Evolutionary conservation across 2,888 invertebrate species (phyloP), one percentile per base, ranked within the genome.

Genomic region (Trichacis sp.): DNA sequence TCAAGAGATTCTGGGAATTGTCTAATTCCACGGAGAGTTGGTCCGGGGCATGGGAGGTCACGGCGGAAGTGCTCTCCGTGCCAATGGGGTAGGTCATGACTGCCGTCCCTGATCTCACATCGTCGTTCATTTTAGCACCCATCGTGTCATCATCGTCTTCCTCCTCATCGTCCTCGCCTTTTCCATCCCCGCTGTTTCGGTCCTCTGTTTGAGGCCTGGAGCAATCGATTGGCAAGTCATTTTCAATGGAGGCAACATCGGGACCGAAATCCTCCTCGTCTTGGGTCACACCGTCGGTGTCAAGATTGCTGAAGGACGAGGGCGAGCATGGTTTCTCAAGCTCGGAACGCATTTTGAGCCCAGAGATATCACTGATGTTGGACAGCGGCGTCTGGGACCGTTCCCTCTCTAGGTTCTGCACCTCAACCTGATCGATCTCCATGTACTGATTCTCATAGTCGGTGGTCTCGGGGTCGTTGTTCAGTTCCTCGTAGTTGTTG

Each of bases 311-410:
- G 58, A 79, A 79, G 1, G 81, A 80, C 5, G 69, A 64, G 1
- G 79, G 78, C 1, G 82, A 81, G 47, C 84, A 82, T 2, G 85
- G 84, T 74, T 87, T 87, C 71, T 84, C 84, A 17, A 85, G 76
- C 61, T 84, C 83, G 1, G 75, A 76, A 15, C 77, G 68, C 1
- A 77, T 77, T 56, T 77, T 77, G 12, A 82, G 58, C 15, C 74
- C 75, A 42, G 81, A 81, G 18, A 78, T 77, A 19, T 79, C 77
- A 47, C 79, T 80, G 6, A 77, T 71, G 4, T 68, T 70, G n/a
- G 81, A 82, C 20, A 78, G 54, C 1, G 81, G 75, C 1, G 81
- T 79, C 29, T 76, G 78, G 0, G 80, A 78, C 38, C 75, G 71
- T 30, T 66, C 58, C 18, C 70, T 62, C 9, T 78, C 77, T 6